A percentile compares a stretch with the other conserved stretches of the same genome.
Conservation (phyloP, 1,140 invertebrate genomes). For the Achroia grisella region DNA sequence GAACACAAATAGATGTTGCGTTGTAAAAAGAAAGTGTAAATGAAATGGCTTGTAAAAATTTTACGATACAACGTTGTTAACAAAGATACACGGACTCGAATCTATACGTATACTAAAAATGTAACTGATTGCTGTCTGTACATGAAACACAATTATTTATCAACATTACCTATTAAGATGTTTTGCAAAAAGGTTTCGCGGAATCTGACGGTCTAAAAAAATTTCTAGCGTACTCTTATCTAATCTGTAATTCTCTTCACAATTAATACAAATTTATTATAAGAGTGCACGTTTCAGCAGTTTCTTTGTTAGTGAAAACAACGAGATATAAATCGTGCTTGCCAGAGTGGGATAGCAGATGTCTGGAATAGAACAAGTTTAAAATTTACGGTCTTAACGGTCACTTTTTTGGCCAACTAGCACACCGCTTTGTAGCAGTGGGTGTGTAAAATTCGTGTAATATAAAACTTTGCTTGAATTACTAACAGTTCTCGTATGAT, state of each 20-base stretch:
- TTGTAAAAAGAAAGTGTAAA: constrained; percentile 6
- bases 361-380: constrained; percentile 5
- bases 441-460: constrained; percentile 4
- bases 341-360: constrained; percentile 1
- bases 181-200: background rate
- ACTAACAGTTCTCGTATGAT: constrained; percentile 1
- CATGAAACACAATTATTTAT: too few species aligned
- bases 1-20: constrained; percentile 4
- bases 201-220: background rate
- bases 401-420: background rate
- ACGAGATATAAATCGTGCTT: too few species aligned
- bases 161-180: too few species aligned
- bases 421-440: background rate
- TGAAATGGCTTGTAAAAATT: constrained; percentile 1
- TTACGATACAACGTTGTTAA: background rate
- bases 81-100: background rate
- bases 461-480: constrained; percentile 6
- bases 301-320: background rate
- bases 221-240: background rate
- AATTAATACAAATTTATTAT: background rate
- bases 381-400: background rate
- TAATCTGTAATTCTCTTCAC: background rate
- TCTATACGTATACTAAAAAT: background rate
- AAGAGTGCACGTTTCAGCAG: background rate
- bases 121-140: too few species aligned